These are phyloP conservation scores for Xiphorhynchus elegans DNA, from an alignment of 2,113 vertebrate genomes.

Conservation along the genomic window DNA sequence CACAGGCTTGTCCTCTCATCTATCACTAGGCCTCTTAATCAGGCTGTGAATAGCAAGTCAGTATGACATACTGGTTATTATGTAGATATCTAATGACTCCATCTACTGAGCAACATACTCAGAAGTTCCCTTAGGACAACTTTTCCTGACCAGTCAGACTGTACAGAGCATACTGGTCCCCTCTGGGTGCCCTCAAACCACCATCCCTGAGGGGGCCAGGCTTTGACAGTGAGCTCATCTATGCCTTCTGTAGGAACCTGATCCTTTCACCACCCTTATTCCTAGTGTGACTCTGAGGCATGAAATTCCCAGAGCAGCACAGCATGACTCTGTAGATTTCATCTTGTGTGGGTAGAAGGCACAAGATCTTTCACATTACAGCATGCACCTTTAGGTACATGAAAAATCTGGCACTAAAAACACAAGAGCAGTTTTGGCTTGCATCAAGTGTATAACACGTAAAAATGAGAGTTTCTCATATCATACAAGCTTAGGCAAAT, in stretches of 20 bases:
- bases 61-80: not conserved
- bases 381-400: not conserved
- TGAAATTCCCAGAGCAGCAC: slow-evolving; percentile 9
- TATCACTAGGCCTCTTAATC: slow-evolving; percentile 15
- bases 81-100: slow-evolving; percentile 8
- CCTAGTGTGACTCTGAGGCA: not conserved
- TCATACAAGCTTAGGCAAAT: slow-evolving; percentile 68
- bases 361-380: not conserved
- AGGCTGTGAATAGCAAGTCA: slow-evolving; percentile 28
- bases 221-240: not conserved
- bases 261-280: slow-evolving; percentile 10
- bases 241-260: not conserved
- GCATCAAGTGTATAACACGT: not conserved
- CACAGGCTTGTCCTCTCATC: not conserved
- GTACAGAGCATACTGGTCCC: not conserved
- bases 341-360: not conserved
- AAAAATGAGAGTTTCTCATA: slow-evolving; percentile 57
- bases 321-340: not conserved
- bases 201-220: not conserved
- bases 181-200: not conserved
- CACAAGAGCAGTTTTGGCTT: not conserved
- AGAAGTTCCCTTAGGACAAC: not conserved
- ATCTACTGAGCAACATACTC: not conserved
- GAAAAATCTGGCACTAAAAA: not conserved
- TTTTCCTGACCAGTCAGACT: not conserved